phyloP scores from a whole-genome alignment of 2,888 invertebrate genomes.

The Eupeodes luniger region DNA sequence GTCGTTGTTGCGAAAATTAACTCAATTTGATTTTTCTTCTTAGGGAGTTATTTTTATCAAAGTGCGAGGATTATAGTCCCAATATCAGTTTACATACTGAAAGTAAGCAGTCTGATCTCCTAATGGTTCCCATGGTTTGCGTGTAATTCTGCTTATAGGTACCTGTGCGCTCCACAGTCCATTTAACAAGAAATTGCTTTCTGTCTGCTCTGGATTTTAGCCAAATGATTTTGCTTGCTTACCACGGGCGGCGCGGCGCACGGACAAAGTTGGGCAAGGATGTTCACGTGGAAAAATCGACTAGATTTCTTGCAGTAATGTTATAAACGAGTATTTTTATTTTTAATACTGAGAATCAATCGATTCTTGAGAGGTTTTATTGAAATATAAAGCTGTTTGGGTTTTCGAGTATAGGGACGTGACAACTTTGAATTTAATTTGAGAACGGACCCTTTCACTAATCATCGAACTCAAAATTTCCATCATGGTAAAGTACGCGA shows the following conservation, averaged over 20 bases:
- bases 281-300: conserved; percentile 64
- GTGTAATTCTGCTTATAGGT: not conserved
- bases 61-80: conserved; percentile 37
- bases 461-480: too few species aligned
- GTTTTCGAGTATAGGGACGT: too few species aligned
- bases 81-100: conserved; percentile 68
- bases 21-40: not conserved
- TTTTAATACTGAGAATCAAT: not conserved
- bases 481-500: too few species aligned
- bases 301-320: conserved; percentile 26
- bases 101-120: conserved; percentile 31
- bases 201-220: conserved; percentile 70
- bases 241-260: not conserved
- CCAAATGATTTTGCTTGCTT: conserved; percentile 52
- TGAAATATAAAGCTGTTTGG: too few species aligned
- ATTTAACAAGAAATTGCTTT: conserved; percentile 72
- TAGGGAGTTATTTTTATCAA: conserved; percentile 64
- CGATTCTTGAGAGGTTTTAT: too few species aligned
- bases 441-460: too few species aligned
- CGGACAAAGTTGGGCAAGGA: conserved; percentile 40
- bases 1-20: not conserved
- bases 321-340: not conserved
- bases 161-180: conserved; percentile 49
- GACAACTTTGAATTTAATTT: too few species aligned
- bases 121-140: conserved; percentile 72